These are phyloP conservation scores for Rhyacophila evoluta DNA, from an alignment of 2,888 invertebrate genomes.

Conservation along the genomic window DNA sequence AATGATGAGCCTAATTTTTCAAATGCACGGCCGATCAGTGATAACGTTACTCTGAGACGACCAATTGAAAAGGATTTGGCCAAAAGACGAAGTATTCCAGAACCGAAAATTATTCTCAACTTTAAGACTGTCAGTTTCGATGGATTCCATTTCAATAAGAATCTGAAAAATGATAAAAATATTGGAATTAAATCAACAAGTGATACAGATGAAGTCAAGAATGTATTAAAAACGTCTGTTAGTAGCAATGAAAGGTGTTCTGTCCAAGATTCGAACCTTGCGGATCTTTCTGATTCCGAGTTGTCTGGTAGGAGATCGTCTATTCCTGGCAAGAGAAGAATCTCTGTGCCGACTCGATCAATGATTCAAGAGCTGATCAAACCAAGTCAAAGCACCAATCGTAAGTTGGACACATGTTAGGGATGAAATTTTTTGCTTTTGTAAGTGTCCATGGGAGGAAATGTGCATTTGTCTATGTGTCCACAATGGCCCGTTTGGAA, in stretches of 20 bases:
- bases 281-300: not conserved
- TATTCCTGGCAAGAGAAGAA: not conserved
- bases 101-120: not conserved
- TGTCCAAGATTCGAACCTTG: not conserved
- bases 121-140: not conserved
- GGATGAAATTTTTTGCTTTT: not conserved
- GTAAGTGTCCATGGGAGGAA: conserved; percentile 21
- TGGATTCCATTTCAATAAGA: not conserved
- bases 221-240: not conserved
- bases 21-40: not conserved
- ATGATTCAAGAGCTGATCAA: conserved; percentile 27
- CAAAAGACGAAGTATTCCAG: not conserved
- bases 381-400: not conserved
- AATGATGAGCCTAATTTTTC: not conserved
- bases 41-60: not conserved
- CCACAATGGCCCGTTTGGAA: too few relatives aligned
- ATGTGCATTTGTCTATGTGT: not conserved
- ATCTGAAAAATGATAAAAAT: not conserved
- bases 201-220: not conserved
- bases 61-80: not conserved
- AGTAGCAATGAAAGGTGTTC: not conserved
- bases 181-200: not conserved
- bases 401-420: not conserved
- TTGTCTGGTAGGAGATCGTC: not conserved
- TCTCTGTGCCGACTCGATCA: conserved; percentile 10